Conservation (phyloP, 1,140 invertebrate species). For the Nasonia vitripennis region DNA sequence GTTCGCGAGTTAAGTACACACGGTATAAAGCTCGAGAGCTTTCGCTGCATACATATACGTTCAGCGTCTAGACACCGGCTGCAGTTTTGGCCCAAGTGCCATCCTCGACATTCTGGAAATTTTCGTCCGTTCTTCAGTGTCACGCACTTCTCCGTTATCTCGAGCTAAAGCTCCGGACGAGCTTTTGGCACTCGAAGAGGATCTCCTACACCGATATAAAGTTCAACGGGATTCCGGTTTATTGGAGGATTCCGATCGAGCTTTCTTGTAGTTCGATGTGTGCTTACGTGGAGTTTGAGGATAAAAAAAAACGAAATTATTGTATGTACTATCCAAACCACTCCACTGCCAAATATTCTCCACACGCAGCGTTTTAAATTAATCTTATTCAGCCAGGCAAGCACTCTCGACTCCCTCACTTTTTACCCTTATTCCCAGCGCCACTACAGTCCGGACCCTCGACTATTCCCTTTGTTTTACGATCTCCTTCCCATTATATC, state of each 20-base stretch:
- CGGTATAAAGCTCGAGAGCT: no score
- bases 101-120: not conserved
- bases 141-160: not conserved
- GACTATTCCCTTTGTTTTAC: slow-evolving; percentile 16
- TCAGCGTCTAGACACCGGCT: not conserved
- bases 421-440: not conserved
- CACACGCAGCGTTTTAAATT: not conserved
- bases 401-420: not conserved
- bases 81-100: not conserved
- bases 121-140: not conserved
- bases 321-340: no score
- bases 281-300: no score
- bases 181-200: not conserved
- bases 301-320: no score
- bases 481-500: slow-evolving; percentile 5
- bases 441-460: not conserved
- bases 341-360: not conserved
- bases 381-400: not conserved
- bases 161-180: not conserved
- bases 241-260: no score
- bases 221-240: not conserved
- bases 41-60: not conserved
- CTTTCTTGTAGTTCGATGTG: no score
- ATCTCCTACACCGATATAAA: not conserved
- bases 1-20: no score